Base-by-base conservation (phyloP, 2,888 invertebrate genomes). In the Caenorhabditis sp. region DNA sequence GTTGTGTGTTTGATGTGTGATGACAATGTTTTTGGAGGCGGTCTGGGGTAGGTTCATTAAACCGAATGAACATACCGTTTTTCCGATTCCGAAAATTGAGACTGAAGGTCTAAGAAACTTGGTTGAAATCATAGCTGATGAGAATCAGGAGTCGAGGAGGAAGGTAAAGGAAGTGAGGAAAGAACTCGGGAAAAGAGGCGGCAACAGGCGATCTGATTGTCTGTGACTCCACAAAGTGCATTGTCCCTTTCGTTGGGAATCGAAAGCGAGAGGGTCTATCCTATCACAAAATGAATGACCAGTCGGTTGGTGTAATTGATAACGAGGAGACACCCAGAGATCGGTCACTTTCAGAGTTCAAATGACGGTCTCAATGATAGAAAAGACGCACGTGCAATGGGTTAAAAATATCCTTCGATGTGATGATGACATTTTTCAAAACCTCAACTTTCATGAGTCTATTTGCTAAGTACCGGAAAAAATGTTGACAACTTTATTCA, bases 201-300 rank as follows among this genome's bases (percentile, higher is more conserved):
- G 49, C 19, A 38, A 16, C 63, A 41, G 56, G 54, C 54, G 54
- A 69, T 22, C 51, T 51, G 31, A 22, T 35, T 77, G 68, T 77
- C 77, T 77, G 77, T 63, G 77, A 77, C 77, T 77, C 77, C 54
- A 51, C 77, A 77, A 77, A 77, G 77, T 47, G 51, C 77, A 77
- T 66, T 58, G 61, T 66, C 59, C 68, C 54, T 51, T 26, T 66
- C 64, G 44, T 41, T 49, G 6, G 49, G 49, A 49, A 38, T 38
- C 38, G 38, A 38, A 38, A 38, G 38, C 24, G 35, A 31, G 63
- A 49, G 19, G 38, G 68, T 54, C 38, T 38, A 54, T 68, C 54
- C 63, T 51, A 68, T 58, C 69, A 70, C 54, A 70, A 77, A 38
- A 58, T 68, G 59, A 70, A 54, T 77, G 70, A 77, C 77, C 77